Base-by-base conservation (phyloP, 2,888 invertebrate genomes). In the Perithous albicinctus region DNA sequence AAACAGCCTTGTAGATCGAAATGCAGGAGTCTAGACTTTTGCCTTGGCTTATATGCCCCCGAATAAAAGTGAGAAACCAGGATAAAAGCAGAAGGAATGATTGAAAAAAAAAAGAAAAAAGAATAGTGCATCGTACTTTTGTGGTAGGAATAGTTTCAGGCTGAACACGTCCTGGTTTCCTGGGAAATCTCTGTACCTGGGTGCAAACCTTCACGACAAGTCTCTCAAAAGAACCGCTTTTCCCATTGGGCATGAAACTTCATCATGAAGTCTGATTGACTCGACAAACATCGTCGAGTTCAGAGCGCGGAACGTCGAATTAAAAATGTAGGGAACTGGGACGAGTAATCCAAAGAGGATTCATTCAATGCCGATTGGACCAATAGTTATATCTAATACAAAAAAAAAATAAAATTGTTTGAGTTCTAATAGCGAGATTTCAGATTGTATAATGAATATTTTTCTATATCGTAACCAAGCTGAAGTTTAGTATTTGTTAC, bases 1-100 rank as follows among this genome's bases (percentile, higher is more conserved):
- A 43, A 70, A 48, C 56, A 59, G 46, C 12, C 64, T 59, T 46
- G 48, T 41, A 32, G 23, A 70, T 64, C 26, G 38, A 67, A 43
- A 35, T 61, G 12, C 51, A 59, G 56, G 8, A 12, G 32, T 10
- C 56, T 8, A 23, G 35, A n/a, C 26, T 2, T 43, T n/a, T 8
- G 32, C 29, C 26, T 61, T 10, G 15, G 26, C 32, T 35, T 35
- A 10, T 26, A 67, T 48, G 23, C 41, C 3, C n/a, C 29, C n/a
- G 48, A 73, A 73, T 48, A 48, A 48, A 48, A n/a, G n/a, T n/a
- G 3, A 12, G 29, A 51, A 54, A 41, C 15, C 26, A 56, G 15
- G n/a, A 59, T 18, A 35, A 20, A 67, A 46, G 23, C 20, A n/a
- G 46, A 38, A 35, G 1, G 20, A 35, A 64, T 56, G 3, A 43